Evolutionary conservation across 1,140 invertebrate genomes (phyloP), one percentile per base, ranked within the genome.

Genomic region (Papilio polyxenes): DNA sequence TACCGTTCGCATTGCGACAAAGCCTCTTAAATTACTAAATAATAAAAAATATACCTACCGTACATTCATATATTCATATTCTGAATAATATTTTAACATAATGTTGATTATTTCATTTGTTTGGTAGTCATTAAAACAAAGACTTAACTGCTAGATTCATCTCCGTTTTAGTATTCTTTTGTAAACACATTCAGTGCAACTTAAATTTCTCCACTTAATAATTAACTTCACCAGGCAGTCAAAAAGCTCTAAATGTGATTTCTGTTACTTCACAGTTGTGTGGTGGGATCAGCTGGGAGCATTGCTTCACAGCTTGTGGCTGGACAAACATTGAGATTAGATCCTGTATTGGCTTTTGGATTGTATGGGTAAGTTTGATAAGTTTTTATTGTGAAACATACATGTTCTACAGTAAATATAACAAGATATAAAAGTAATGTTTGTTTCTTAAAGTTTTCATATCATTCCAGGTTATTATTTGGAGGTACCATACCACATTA

Each of bases 401-500:
- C 56, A 59, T 59, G 6, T 82, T 81, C n/a, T 75, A 31, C 31
- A 40, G 0, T 75, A 75, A 75, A 37, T 9, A n/a, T 48, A 75
- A n/a, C 15, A 75, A 44, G 4, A 17, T 75, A 17, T 17, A 37
- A 74, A 40, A 40, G 37, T 15, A 74, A 74, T 74, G 20, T 23
- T 72, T 31, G 65, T 69, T 9, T 75, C 40, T 75, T 15, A 74
- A 74, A 31, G 8, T 23, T 72, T 72, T 17, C 17, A 48, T 48
- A 44, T 49, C 83, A 83, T 89, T 89, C 51, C 89, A 96, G 96
- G 44, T 92, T 97, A 31, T 85, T 97, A 15, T 97, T 97, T 91
- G 97, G 97, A 48, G 97, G 97, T 7, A 95, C 96, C 23, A 92
- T 97, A 2, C 97, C 97, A 7, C 97, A 97, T 91, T 97, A 95